Conservation (phyloP, 1,140 invertebrate species). For the Anastrepha obliqua region DNA sequence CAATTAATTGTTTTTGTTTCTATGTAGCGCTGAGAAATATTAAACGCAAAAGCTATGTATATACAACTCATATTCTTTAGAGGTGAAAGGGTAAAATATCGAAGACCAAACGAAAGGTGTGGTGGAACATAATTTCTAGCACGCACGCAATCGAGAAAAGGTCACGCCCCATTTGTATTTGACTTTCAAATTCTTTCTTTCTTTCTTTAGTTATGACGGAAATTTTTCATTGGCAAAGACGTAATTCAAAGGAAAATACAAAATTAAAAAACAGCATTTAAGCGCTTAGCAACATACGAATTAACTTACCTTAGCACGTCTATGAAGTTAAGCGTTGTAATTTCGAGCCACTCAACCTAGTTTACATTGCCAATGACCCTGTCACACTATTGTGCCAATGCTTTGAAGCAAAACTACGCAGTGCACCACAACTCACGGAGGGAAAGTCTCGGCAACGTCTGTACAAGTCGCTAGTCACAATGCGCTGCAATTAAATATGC, state of each 20-base stretch:
- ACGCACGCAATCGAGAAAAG: neutral
- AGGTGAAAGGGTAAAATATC: too few relatives aligned
- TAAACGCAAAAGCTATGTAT: too few relatives aligned
- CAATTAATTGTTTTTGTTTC: too few relatives aligned
- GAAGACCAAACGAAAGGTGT: too few relatives aligned
- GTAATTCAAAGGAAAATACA: neutral
- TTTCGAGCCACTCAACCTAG: constrained; percentile 25
- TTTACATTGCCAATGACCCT: constrained; percentile 44
- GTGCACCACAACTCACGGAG: neutral
- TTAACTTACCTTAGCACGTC: neutral
- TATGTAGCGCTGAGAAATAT: too few relatives aligned
- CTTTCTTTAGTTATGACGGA: neutral
- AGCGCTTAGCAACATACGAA: neutral
- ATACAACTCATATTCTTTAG: too few relatives aligned
- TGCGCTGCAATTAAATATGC: constrained; percentile 14
- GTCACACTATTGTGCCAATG: neutral
- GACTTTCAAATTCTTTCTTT: neutral
- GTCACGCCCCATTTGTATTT: neutral
- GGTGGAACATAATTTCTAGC: too few relatives aligned
- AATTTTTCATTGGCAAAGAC: neutral
- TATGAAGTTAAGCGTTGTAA: constrained; percentile 37
- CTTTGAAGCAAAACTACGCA: neutral
- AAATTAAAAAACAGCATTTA: neutral
- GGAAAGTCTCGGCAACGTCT: too few relatives aligned
- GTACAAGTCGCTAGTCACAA: neutral